Evolutionary conservation across 2,113 vertebrate species (phyloP), one percentile per base, ranked within the genome.

Genomic region (Ovis aries): DNA sequence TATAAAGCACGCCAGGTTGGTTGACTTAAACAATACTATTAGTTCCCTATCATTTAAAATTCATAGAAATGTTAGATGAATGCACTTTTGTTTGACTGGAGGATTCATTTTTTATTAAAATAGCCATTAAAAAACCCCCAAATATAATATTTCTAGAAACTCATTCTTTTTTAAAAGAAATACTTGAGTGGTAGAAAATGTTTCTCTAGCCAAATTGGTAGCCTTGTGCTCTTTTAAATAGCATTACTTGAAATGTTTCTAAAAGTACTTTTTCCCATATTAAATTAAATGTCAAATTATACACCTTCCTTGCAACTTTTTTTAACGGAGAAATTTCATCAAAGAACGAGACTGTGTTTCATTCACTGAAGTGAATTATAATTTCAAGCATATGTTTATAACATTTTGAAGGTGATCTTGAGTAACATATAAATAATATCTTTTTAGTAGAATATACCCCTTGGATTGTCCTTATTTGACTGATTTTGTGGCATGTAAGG

Each of bases 101-200:
- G 21, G 84, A 97, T 96, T 96, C 55, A 74, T 97, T 98, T 98
- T 97, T 97, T 93, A 98, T 97, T 97, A 97, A 95, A 97, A 96
- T 97, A 81, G n/a, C 67, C 19, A 96, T 96, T 88, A 43, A 96
- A 98, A 98, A 97, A 81, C 36, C 85, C 86, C 94, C 93, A 94
- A 90, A 87, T 21, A 12, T 53, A 91, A 93, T 90, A 97, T 98
- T 98, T 96, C 53, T 95, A 94, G 97, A 89, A 95, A 91, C 67
- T 97, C 52, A 88, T 97, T 97, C 62, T 84, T 92, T 85, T 95
- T n/a, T 15, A 27, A 27, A 55, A 96, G 95, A 97, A 97, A 59
- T 53, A 71, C 25, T 84, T 83, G 89, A 98, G 90, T 95, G 98
- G 64, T 92, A 84, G 50, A 90, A 96, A 95, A 88, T 78, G 17